Percentiles rank a stretch among this genome's conserved stretches.
phyloP scores from a whole-genome alignment of 2,888 invertebrate species.

The Eristalis tenax region DNA sequence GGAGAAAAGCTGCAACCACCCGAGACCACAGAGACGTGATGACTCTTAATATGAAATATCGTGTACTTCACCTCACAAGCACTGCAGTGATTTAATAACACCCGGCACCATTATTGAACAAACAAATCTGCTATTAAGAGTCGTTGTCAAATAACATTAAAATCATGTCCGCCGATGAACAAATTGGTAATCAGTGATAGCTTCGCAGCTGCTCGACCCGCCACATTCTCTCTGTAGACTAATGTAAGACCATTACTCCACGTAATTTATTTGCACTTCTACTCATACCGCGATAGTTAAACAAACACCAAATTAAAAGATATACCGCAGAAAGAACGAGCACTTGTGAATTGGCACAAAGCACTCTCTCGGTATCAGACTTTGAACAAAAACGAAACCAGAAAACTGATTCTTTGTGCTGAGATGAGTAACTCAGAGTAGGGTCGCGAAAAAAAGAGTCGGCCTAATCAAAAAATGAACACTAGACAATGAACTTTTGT shows the following conservation, averaged over 20 bases:
- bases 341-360: neutral
- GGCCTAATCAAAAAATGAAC: no score
- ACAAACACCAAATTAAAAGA: neutral
- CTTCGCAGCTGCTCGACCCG: no score
- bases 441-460: no score
- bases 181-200: neutral
- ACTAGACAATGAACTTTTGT: no score
- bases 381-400: neutral
- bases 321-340: neutral
- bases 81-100: neutral
- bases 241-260: neutral
- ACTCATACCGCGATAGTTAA: neutral
- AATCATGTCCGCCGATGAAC: neutral
- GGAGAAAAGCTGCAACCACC: neutral
- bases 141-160: neutral
- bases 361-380: neutral
- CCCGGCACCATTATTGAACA: neutral
- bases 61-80: neutral
- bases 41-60: neutral
- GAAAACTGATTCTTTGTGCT: neutral
- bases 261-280: neutral
- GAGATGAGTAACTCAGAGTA: no score
- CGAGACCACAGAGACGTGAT: neutral
- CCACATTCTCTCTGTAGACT: no score
- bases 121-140: neutral